These are phyloP conservation scores for Colletes latitarsis DNA, from an alignment of 1,140 invertebrate species.

Conservation along the genomic window DNA sequence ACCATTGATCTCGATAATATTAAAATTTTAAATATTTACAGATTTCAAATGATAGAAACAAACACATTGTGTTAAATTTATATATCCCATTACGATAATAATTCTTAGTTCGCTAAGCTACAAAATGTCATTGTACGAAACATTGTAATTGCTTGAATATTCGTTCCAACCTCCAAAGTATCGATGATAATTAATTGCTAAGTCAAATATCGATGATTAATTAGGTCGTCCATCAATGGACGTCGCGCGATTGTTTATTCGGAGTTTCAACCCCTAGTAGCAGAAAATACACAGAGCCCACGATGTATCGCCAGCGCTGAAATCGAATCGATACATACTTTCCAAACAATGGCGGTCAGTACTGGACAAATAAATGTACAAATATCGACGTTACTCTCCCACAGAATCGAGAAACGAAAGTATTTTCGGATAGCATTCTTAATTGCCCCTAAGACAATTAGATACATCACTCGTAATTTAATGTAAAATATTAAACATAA, in stretches of 20 bases:
- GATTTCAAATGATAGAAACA: too few relatives aligned
- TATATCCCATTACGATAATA: background rate
- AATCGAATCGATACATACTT: slow-evolving; percentile 1
- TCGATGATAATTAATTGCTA: too few relatives aligned
- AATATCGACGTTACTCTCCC: slow-evolving; percentile 16
- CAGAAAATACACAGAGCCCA: background rate
- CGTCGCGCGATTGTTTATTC: background rate
- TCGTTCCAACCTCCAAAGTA: background rate
- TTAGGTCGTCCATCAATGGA: background rate
- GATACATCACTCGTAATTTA: too few relatives aligned
- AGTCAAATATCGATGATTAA: background rate
- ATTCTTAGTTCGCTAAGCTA: background rate
- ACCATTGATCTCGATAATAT: too few relatives aligned
- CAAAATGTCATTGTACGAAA: background rate
- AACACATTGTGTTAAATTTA: background rate
- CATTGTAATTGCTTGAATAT: background rate
- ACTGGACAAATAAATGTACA: background rate
- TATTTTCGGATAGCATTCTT: background rate
- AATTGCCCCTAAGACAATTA: too few relatives aligned
- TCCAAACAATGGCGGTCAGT: background rate
- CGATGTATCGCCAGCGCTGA: background rate
- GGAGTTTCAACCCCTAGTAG: too few relatives aligned
- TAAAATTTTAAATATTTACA: too few relatives aligned
- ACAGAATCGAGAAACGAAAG: background rate
- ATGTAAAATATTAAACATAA: too few relatives aligned